phyloP scores from a whole-genome alignment of 2,797 vertebrate genomes.

The Rhinoraja longicauda region DNA sequence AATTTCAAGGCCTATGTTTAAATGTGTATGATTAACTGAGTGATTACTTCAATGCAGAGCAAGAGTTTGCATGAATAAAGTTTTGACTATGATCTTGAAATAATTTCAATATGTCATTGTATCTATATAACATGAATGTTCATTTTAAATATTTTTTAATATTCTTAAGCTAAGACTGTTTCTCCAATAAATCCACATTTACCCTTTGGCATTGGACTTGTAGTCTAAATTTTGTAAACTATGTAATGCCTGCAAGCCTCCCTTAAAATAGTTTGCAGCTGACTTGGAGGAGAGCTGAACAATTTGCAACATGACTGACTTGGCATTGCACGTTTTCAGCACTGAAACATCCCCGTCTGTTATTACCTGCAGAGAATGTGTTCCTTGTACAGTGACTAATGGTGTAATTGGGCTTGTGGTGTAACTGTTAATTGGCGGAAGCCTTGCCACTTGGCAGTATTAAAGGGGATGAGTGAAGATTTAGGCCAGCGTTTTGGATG shows the following conservation, averaged over 20 bases:
- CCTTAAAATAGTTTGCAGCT: not conserved
- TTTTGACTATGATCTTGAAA: not conserved
- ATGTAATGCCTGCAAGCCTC: not conserved
- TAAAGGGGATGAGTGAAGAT: too few relatives aligned
- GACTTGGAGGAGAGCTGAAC: not conserved
- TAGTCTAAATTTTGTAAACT: not conserved
- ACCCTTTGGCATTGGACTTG: not conserved
- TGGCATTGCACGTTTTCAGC: too few relatives aligned
- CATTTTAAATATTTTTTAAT: not conserved
- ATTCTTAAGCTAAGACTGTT: not conserved
- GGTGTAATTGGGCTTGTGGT: too few relatives aligned
- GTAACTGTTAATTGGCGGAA: too few relatives aligned
- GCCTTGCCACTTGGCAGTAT: too few relatives aligned
- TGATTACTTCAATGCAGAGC: not conserved
- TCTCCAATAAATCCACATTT: not conserved
- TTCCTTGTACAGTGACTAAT: too few relatives aligned
- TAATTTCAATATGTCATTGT: not conserved
- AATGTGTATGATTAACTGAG: not conserved
- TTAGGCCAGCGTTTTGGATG: not conserved
- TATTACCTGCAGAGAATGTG: too few relatives aligned
- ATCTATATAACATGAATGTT: not conserved
- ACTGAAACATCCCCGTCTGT: too few relatives aligned
- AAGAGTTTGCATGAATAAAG: not conserved
- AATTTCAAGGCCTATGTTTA: not conserved
- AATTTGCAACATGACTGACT: not conserved